A percentile compares a stretch with the other conserved stretches of the same genome.
These are phyloP conservation scores for Brassicogethes aeneus DNA, from an alignment of 2,888 invertebrate species.

Conservation along the genomic window DNA sequence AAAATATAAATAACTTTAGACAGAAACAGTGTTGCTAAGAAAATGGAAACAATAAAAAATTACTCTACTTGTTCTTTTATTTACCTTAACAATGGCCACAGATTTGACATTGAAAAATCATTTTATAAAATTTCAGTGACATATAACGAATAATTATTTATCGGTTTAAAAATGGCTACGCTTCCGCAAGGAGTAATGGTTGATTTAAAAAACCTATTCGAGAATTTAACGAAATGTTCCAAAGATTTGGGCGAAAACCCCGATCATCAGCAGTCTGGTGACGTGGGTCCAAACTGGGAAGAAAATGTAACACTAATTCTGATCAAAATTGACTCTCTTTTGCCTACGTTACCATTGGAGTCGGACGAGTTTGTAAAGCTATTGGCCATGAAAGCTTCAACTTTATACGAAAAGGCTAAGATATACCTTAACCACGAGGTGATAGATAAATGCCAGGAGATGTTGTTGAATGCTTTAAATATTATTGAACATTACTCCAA, in stretches of 20 bases:
- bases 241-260: background rate
- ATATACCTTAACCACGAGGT: conserved; percentile 26
- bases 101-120: too few relatives aligned
- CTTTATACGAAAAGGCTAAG: conserved; percentile 37
- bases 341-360: conserved; percentile 13
- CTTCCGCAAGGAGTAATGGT: background rate
- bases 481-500: conserved; percentile 23
- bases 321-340: conserved; percentile 18
- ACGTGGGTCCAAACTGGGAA: background rate
- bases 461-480: conserved; percentile 28
- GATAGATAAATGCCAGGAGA: conserved; percentile 21
- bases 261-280: background rate
- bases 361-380: conserved; percentile 24
- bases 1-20: too few relatives aligned
- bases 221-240: background rate
- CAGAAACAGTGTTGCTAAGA: too few relatives aligned
- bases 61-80: too few relatives aligned
- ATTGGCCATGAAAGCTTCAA: conserved; percentile 32
- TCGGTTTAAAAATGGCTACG: too few relatives aligned
- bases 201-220: background rate
- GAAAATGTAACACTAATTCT: background rate
- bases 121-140: too few relatives aligned
- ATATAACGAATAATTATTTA: too few relatives aligned
- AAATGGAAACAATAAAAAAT: too few relatives aligned
- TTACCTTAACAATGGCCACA: too few relatives aligned